Conservation (phyloP, 2,113 vertebrate genomes). For the Onychorhynchus coronatus region DNA sequence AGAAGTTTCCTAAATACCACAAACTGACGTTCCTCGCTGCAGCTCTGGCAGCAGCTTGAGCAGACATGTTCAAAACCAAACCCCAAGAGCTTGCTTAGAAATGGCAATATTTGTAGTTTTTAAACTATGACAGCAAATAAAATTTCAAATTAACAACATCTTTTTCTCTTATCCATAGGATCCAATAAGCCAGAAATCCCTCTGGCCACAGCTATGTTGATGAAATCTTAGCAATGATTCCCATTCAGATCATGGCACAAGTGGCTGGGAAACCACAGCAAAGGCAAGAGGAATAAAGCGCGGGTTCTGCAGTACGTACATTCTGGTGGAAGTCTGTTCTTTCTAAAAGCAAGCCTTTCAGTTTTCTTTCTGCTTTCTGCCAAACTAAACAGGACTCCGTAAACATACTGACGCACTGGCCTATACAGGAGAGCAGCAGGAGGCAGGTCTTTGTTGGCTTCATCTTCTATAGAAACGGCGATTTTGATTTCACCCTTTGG, state of each 20-base stretch:
- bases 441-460: constrained; percentile 96
- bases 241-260: not conserved
- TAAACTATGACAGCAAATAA: not conserved
- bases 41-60: not conserved
- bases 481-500: constrained; percentile 96
- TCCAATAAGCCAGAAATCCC: not conserved
- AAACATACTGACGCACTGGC: constrained; percentile 93
- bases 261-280: constrained; percentile 53
- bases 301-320: constrained; percentile 76
- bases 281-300: constrained; percentile 61
- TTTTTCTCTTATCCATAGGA: not conserved
- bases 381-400: constrained; percentile 96
- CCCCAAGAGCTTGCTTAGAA: not conserved
- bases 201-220: not conserved
- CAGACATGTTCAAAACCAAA: not conserved
- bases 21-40: not conserved
- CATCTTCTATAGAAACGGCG: constrained; percentile 94
- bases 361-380: constrained; percentile 93
- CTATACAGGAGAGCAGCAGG: constrained; percentile 92
- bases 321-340: constrained; percentile 89
- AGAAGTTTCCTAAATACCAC: not conserved
- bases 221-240: not conserved
- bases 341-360: constrained; percentile 90
- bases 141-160: not conserved
- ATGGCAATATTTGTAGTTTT: not conserved